A percentile compares a stretch with the other conserved stretches of the same genome.
These are phyloP conservation scores for Luidia sarsii DNA, from an alignment of 53 echinoderm and acorn worm species.

Conservation along the genomic window DNA sequence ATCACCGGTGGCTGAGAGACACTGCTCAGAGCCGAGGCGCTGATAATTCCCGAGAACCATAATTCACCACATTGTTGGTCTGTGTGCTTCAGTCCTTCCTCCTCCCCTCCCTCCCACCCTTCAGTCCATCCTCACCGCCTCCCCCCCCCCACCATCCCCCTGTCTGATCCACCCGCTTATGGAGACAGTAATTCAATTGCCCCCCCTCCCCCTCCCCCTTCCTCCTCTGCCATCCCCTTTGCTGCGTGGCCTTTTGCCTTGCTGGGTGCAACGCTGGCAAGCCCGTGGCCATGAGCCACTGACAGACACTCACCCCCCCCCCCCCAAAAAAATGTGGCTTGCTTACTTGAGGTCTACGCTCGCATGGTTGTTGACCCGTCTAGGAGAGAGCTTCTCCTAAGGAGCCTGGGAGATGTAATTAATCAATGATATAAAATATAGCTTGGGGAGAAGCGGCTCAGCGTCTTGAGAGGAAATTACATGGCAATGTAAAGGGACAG, in stretches of 20 bases:
- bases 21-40: too few relatives aligned
- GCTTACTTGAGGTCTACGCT: constrained; percentile 16
- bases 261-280: too few relatives aligned
- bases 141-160: constrained; percentile 5
- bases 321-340: not conserved
- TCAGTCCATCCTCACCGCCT: not conserved
- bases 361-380: constrained; percentile 36
- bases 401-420: constrained; percentile 43
- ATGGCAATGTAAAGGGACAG: constrained; percentile 36
- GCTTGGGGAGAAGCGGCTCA: constrained; percentile 4
- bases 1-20: not conserved
- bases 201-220: constrained; percentile 20
- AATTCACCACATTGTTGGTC: constrained; percentile 5
- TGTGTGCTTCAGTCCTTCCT: not conserved
- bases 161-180: too few relatives aligned
- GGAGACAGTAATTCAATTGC: constrained; percentile 27
- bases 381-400: constrained; percentile 4
- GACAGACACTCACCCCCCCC: too few relatives aligned
- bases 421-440: constrained; percentile 47
- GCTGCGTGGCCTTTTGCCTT: too few relatives aligned
- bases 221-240: not conserved
- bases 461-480: not conserved
- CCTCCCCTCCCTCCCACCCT: not conserved
- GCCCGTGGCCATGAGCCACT: too few relatives aligned
- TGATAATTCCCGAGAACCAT: constrained; percentile 17